phyloP scores from a whole-genome alignment of 2,888 invertebrate genomes.

The Oligia strigilis region DNA sequence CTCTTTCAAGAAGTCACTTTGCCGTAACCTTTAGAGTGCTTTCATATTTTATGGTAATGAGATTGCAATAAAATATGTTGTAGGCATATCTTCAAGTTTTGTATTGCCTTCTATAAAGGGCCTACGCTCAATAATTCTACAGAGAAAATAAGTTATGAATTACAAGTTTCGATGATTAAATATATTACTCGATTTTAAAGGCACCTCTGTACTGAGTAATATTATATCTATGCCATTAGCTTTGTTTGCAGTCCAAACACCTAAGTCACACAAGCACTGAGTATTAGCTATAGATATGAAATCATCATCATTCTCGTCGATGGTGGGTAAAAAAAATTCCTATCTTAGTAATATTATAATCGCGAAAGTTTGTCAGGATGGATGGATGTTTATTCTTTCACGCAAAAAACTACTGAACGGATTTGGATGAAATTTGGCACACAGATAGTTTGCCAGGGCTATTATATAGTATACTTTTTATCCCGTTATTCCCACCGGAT shows the following conservation, averaged over 20 bases:
- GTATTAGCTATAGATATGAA: constrained; percentile 26
- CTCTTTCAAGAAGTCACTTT: constrained; percentile 47
- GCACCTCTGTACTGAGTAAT: not conserved
- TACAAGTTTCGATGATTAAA: not conserved
- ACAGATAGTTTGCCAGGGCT: no score
- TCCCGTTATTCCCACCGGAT: no score
- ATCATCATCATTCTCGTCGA: constrained; percentile 23
- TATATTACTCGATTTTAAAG: constrained; percentile 4
- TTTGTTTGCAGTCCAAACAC: constrained; percentile 50
- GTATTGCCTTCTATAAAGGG: constrained; percentile 29
- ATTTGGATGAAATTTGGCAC: no score
- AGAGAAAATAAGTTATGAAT: constrained; percentile 12
- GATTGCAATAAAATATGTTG: constrained; percentile 54
- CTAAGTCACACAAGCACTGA: constrained; percentile 21
- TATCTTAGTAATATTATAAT: no score
- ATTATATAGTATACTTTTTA: no score
- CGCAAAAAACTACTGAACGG: no score
- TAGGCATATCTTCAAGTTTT: constrained; percentile 39
- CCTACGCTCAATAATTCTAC: constrained; percentile 4
- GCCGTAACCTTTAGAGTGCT: constrained; percentile 44
- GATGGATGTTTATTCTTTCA: no score
- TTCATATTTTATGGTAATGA: constrained; percentile 47
- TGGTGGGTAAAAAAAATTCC: constrained; percentile 1
- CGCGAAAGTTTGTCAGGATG: no score
- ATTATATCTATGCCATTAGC: constrained; percentile 51